These are phyloP conservation scores for Synodontis membranacea DNA, from an alignment of 2,113 vertebrate species.

Conservation along the genomic window DNA sequence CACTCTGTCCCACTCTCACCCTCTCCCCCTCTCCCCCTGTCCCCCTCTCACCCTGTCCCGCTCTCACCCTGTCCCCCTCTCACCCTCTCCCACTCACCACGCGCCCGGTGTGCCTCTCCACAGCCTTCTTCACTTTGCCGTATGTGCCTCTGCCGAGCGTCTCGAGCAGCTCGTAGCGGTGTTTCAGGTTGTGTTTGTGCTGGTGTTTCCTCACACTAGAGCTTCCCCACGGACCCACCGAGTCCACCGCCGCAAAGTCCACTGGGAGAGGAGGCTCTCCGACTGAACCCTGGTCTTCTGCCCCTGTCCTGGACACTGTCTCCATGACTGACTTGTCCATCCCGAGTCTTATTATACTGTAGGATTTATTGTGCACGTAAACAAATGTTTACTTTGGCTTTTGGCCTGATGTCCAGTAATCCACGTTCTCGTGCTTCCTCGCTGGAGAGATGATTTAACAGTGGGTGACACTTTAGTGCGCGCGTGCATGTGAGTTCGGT, in stretches of 20 bases:
- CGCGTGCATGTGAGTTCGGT: background rate
- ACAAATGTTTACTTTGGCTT: background rate
- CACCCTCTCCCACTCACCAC: conserved; percentile 74
- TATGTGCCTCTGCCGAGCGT: conserved; percentile 87
- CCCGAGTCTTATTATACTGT: background rate
- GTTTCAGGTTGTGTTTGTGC: conserved; percentile 90
- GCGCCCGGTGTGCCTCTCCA: conserved; percentile 83
- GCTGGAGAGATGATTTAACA: background rate
- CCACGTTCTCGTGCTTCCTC: background rate
- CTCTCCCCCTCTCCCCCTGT: too few relatives aligned
- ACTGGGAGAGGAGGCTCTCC: conserved; percentile 41
- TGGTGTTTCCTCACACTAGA: conserved; percentile 80
- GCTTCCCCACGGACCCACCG: conserved; percentile 44
- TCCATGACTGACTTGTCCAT: conserved; percentile 44
- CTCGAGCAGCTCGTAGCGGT: conserved; percentile 86
- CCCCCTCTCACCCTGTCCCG: conserved; percentile 52
- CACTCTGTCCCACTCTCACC: too few relatives aligned
- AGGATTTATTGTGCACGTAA: background rate
- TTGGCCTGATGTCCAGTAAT: background rate
- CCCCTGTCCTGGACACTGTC: conserved; percentile 35
- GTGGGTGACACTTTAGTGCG: background rate
- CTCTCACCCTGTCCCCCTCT: too few relatives aligned
- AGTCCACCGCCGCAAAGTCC: conserved; percentile 41
- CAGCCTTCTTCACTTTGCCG: conserved; percentile 87
- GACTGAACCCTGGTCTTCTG: conserved; percentile 7